phyloP scores from a whole-genome alignment of 2,113 vertebrate species.

The Lutjanus erythropterus region DNA sequence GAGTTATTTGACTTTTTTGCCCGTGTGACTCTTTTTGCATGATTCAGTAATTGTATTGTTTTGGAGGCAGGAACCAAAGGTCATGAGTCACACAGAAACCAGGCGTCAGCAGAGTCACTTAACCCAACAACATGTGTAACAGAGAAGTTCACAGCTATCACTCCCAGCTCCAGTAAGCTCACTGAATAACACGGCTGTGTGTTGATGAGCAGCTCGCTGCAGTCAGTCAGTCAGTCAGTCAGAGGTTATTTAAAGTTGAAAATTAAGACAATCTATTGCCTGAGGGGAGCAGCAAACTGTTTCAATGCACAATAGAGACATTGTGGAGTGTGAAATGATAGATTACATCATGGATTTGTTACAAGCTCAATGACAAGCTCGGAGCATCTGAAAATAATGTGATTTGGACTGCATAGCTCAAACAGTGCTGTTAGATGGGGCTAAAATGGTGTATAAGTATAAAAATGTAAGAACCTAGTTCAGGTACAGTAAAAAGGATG shows the following conservation, averaged over 20 bases:
- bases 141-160: conserved; percentile 15
- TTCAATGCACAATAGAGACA: conserved; percentile 48
- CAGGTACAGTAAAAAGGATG: too few species aligned
- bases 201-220: conserved; percentile 2
- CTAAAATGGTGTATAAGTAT: neutral
- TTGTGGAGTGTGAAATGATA: conserved; percentile 33
- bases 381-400: neutral
- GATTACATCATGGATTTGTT: conserved; percentile 43
- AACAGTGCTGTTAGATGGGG: neutral
- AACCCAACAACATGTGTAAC: neutral
- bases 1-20: neutral
- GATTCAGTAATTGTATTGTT: conserved; percentile 1
- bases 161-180: conserved; percentile 2
- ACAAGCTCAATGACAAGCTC: conserved; percentile 21
- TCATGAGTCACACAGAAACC: conserved; percentile 15
- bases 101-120: neutral
- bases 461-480: too few species aligned
- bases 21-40: neutral
- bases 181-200: neutral
- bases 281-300: conserved; percentile 17
- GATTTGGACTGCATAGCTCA: neutral
- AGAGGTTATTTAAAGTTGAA: conserved; percentile 57
- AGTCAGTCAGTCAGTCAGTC: conserved; percentile 29
- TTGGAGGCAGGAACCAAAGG: neutral
- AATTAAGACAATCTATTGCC: conserved; percentile 22